Conservation (phyloP, 2,888 invertebrate genomes). For the Nomada lathburiana region DNA sequence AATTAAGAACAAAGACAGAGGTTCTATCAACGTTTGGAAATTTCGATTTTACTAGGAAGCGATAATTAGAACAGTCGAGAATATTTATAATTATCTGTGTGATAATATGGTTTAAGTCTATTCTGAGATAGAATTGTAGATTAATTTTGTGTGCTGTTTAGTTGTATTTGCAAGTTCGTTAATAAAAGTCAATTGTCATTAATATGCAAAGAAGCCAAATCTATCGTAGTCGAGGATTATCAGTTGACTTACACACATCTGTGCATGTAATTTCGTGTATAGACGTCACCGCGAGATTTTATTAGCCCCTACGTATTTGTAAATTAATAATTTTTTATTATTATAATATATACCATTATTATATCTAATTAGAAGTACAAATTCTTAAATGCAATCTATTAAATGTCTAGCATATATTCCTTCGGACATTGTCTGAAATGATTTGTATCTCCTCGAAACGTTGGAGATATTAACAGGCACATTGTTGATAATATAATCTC, state of each 20-base stretch:
- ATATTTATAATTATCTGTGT: background rate
- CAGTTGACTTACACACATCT: background rate
- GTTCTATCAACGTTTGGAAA: too few species aligned
- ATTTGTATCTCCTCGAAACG: background rate
- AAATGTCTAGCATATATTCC: too few species aligned
- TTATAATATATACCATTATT: background rate
- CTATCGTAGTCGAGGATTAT: constrained; percentile 3
- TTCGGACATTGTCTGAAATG: too few species aligned
- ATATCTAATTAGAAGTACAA: background rate
- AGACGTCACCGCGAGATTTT: background rate
- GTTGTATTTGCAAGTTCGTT: background rate
- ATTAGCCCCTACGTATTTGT: background rate
- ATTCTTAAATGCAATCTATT: too few species aligned
- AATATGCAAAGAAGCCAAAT: background rate
- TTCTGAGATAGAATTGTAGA: background rate
- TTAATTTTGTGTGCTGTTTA: background rate
- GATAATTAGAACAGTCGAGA: too few species aligned
- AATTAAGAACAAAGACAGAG: too few species aligned
- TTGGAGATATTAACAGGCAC: background rate
- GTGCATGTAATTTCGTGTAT: background rate
- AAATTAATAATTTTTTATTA: background rate
- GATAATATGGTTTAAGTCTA: background rate
- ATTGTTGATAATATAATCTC: background rate
- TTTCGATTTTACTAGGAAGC: too few species aligned
- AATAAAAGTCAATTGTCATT: background rate